A percentile compares a stretch with the other conserved stretches of the same genome.
Evolutionary conservation across 2,113 vertebrate species (phyloP).

Genomic region (Hydrochoerus hydrochaeris): DNA sequence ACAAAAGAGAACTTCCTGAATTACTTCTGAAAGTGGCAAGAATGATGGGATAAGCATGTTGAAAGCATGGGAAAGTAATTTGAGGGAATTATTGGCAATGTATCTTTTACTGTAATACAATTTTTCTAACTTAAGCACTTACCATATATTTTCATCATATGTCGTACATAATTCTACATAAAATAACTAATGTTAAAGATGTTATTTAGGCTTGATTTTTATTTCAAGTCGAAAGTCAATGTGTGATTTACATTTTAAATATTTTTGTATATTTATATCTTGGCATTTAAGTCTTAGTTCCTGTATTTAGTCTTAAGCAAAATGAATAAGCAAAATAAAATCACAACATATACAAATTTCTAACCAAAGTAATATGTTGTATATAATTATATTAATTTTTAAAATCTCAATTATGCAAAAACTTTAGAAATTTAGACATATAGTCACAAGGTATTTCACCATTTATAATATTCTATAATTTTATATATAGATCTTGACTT

Average conservation of each 20-base stretch:
- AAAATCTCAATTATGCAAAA: slow-evolving; percentile 58
- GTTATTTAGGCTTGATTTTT: neutral
- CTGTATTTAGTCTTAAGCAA: slow-evolving; percentile 36
- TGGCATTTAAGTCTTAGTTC: neutral
- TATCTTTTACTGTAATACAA: neutral
- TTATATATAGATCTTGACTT: slow-evolving; percentile 63
- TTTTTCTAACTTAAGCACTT: neutral
- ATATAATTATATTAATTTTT: slow-evolving; percentile 43
- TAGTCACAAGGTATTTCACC: slow-evolving; percentile 41
- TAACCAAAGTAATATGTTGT: neutral
- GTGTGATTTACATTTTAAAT: slow-evolving; percentile 10
- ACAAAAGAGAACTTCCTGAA: neutral
- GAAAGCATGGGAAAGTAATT: neutral
- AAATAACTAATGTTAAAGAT: slow-evolving; percentile 5
- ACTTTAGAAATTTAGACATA: neutral
- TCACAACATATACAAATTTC: neutral
- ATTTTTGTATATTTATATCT: neutral
- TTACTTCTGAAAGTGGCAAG: neutral
- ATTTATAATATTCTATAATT: slow-evolving; percentile 67
- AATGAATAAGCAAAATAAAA: slow-evolving; percentile 62
- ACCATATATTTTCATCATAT: neutral
- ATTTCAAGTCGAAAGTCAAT: slow-evolving; percentile 50
- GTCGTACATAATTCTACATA: neutral
- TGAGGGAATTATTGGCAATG: neutral
- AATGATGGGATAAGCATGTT: neutral